Evolutionary conservation across 2,797 vertebrate genomes (phyloP).

Genomic region (Kryptolebias ocellatus): DNA sequence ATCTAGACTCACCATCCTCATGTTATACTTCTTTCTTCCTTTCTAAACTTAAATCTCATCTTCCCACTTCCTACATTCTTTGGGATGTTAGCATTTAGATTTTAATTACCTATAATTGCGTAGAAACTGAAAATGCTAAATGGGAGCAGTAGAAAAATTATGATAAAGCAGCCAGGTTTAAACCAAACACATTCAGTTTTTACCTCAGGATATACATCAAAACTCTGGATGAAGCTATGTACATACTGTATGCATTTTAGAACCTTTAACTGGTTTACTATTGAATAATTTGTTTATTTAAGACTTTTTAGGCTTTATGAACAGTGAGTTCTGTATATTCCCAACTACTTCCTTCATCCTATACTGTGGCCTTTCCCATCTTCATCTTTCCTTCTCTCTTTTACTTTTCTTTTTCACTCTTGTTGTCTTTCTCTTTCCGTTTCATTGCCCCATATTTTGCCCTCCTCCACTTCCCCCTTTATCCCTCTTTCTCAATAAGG

Average conservation of each 20-base stretch:
- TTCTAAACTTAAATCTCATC: not conserved
- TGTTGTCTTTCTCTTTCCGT: slow-evolving; percentile 34
- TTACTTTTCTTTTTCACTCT: slow-evolving; percentile 8
- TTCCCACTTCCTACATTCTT: not conserved
- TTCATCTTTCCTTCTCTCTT: slow-evolving; percentile 15
- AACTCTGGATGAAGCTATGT: not conserved
- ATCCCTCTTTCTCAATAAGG: slow-evolving; percentile 86
- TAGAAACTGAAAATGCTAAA: not conserved
- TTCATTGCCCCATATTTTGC: slow-evolving; percentile 46
- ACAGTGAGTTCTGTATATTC: not conserved
- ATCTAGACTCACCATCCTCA: not conserved
- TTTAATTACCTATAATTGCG: too few species aligned
- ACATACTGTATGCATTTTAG: not conserved
- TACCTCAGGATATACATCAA: not conserved
- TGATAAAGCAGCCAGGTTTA: not conserved
- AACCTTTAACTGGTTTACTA: not conserved
- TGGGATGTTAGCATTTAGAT: not conserved
- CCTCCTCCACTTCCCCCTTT: slow-evolving; percentile 61
- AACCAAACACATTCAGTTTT: not conserved
- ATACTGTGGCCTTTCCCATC: not conserved
- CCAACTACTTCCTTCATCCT: not conserved
- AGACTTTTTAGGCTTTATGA: not conserved
- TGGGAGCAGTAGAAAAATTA: not conserved
- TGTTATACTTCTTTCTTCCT: slow-evolving; percentile 18
- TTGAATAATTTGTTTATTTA: not conserved